Conservation (phyloP, 2,113 vertebrate species). For the Siniperca chuatsi region DNA sequence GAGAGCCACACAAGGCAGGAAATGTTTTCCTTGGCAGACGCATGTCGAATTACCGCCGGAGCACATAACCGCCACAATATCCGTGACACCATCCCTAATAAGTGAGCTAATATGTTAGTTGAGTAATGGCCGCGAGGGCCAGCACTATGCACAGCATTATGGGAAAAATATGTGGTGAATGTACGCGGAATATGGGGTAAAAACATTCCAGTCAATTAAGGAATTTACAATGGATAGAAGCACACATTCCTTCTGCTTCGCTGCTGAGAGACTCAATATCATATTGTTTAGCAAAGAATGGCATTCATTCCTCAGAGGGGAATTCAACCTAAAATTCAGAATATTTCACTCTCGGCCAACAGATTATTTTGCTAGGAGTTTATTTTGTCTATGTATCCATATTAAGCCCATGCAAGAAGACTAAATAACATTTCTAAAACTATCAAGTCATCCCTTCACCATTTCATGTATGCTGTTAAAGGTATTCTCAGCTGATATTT, state of each 20-base stretch:
- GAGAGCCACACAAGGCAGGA: slow-evolving; percentile 76
- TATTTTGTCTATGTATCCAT: slow-evolving; percentile 70
- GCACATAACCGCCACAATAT: slow-evolving; percentile 71
- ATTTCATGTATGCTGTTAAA: slow-evolving; percentile 58
- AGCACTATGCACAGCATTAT: slow-evolving; percentile 59
- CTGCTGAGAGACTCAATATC: slow-evolving; percentile 68
- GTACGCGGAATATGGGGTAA: slow-evolving; percentile 47
- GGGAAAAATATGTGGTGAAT: slow-evolving; percentile 72
- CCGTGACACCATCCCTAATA: slow-evolving; percentile 72
- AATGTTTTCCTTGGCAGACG: slow-evolving; percentile 84
- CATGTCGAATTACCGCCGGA: slow-evolving; percentile 74
- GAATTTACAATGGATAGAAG: slow-evolving; percentile 65
- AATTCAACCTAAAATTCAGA: slow-evolving; percentile 73
- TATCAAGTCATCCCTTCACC: slow-evolving; percentile 32
- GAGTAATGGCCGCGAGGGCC: slow-evolving; percentile 63
- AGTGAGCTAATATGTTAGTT: slow-evolving; percentile 69
- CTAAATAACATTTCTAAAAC: slow-evolving; percentile 51
- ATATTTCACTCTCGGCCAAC: slow-evolving; percentile 47
- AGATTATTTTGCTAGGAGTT: slow-evolving; percentile 34
- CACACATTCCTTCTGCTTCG: slow-evolving; percentile 64
- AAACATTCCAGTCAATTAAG: slow-evolving; percentile 67
- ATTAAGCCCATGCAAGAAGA: slow-evolving; percentile 51
- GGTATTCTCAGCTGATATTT: slow-evolving; percentile 69
- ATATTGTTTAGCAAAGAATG: slow-evolving; percentile 70
- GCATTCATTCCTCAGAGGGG: slow-evolving; percentile 57